Conservation (phyloP, 2,888 invertebrate genomes). For the Rambutsinella grinnellia region DNA sequence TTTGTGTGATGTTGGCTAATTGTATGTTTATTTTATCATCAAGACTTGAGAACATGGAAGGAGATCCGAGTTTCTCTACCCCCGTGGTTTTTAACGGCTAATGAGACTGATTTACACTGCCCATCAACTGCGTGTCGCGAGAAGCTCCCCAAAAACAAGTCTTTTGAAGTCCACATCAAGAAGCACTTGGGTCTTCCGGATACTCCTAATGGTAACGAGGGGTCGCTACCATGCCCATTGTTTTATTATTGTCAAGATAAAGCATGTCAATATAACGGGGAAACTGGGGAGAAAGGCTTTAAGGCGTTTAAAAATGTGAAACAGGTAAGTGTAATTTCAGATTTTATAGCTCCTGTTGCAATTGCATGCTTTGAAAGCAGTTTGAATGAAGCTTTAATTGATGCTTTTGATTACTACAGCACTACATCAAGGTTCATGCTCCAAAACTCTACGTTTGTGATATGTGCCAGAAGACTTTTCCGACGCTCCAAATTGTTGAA, state of each 20-base stretch:
- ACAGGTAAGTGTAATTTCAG: slow-evolving; percentile 40
- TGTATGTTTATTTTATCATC: not conserved
- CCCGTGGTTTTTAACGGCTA: slow-evolving; percentile 29
- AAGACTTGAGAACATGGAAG: slow-evolving; percentile 51
- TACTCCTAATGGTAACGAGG: slow-evolving; percentile 12
- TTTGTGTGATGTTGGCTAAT: no score
- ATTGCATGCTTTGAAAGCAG: not conserved
- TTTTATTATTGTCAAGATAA: slow-evolving; percentile 56
- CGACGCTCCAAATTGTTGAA: slow-evolving; percentile 69
- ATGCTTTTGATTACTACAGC: slow-evolving; percentile 67
- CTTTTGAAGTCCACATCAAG: slow-evolving; percentile 58
- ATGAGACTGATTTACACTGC: slow-evolving; percentile 52
- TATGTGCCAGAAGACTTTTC: slow-evolving; percentile 69
- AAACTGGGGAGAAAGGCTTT: slow-evolving; percentile 28
- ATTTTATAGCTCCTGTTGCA: slow-evolving; percentile 3
- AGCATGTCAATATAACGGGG: slow-evolving; percentile 58
- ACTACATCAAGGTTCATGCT: slow-evolving; percentile 71
- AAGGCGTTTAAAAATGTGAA: slow-evolving; percentile 47
- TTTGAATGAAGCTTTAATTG: not conserved
- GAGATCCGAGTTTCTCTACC: slow-evolving; percentile 57
- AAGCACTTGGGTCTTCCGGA: slow-evolving; percentile 49
- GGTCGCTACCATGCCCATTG: slow-evolving; percentile 38
- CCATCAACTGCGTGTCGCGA: slow-evolving; percentile 59
- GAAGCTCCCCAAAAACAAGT: slow-evolving; percentile 55
- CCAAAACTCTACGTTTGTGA: slow-evolving; percentile 69